Evolutionary conservation across 2,113 vertebrate genomes (phyloP).

Genomic region (Thamnophis sirtalis): DNA sequence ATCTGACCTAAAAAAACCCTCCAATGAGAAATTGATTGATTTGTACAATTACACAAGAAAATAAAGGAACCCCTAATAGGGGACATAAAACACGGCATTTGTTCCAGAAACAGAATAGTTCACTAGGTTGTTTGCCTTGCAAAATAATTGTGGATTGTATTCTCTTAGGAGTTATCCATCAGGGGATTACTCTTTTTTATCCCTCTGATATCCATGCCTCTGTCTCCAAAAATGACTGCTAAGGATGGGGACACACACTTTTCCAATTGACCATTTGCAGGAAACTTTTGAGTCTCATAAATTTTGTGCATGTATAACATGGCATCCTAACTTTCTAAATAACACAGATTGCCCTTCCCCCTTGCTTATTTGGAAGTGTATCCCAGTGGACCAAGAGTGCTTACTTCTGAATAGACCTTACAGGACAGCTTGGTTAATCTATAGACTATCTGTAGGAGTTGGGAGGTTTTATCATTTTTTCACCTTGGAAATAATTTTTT

Average conservation of each 20-base stretch:
- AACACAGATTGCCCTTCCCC: neutral
- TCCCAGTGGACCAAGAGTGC: neutral
- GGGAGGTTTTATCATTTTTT: neutral
- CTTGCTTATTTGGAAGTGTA: neutral
- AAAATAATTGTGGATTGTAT: neutral
- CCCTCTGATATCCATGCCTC: neutral
- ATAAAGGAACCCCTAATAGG: neutral
- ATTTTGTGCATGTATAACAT: neutral
- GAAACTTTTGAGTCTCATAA: neutral
- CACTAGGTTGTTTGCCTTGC: neutral
- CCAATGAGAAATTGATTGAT: too few species aligned
- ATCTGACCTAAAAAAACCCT: neutral
- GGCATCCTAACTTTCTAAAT: neutral
- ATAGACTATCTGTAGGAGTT: neutral
- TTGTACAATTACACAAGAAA: neutral
- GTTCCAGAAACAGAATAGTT: neutral
- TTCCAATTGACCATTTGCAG: neutral
- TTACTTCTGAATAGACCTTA: neutral
- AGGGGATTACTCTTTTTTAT: neutral
- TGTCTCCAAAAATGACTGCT: neutral
- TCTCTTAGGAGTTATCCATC: neutral
- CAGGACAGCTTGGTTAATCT: neutral
- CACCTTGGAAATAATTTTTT: neutral
- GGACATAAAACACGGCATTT: neutral
- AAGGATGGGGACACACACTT: neutral